Evolutionary conservation across 2,113 vertebrate genomes (phyloP).

Genomic region (Coptodon rendalli): DNA sequence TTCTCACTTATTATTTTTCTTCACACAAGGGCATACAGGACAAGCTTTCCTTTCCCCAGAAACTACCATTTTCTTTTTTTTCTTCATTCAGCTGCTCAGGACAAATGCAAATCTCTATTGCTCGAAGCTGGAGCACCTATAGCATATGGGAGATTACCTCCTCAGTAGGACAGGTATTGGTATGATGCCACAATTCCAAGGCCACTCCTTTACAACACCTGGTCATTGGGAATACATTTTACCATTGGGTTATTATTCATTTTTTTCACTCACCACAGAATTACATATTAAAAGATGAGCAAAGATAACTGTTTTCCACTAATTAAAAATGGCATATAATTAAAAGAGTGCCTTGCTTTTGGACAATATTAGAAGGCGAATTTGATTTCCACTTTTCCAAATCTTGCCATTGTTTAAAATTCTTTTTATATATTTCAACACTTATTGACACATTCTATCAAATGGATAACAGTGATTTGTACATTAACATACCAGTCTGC

Average conservation of each 20-base stretch:
- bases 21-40: background rate
- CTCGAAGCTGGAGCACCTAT: background rate
- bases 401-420: background rate
- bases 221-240: background rate
- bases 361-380: background rate
- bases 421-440: background rate
- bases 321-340: rapidly evolving
- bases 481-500: background rate
- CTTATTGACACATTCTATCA: background rate
- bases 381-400: background rate
- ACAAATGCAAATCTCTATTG: background rate
- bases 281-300: background rate
- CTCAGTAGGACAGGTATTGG: background rate
- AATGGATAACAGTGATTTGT: background rate
- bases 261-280: background rate
- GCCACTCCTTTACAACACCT: background rate
- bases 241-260: rapidly evolving
- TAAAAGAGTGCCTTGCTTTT: background rate
- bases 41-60: background rate
- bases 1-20: background rate
- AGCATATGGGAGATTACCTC: background rate
- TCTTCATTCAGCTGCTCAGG: background rate
- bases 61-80: background rate
- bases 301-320: background rate
- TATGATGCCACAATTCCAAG: background rate